Conservation (phyloP, 2,797 vertebrate species). For the Poliocrania exsul region DNA sequence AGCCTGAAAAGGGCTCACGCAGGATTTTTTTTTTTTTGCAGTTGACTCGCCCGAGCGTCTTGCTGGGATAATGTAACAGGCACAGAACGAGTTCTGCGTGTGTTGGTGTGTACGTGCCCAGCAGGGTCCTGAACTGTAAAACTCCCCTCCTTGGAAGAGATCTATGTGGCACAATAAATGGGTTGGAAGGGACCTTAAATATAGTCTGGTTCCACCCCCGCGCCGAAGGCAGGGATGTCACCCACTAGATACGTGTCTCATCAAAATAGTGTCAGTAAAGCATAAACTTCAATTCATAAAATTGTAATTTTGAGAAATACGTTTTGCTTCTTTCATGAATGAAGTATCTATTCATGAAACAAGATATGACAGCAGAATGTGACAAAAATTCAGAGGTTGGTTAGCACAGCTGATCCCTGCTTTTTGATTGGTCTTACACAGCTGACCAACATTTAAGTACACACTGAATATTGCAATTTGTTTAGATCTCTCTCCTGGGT, state of each 20-base stretch:
- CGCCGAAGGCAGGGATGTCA: background rate
- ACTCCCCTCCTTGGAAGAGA: accelerated
- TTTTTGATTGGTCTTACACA: background rate
- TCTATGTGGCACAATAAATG: accelerated
- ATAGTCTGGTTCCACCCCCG: accelerated
- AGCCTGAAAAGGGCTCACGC: background rate
- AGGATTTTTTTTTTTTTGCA: too few species aligned
- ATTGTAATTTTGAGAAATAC: background rate
- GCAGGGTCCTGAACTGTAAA: background rate
- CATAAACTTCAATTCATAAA: background rate
- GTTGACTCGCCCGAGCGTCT: background rate
- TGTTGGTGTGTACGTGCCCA: background rate
- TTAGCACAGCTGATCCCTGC: background rate
- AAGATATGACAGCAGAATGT: background rate
- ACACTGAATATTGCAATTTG: accelerated
- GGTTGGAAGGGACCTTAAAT: background rate
- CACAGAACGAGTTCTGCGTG: accelerated
- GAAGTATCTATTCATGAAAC: background rate
- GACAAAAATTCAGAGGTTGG: background rate
- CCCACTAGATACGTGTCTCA: accelerated
- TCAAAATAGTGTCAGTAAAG: accelerated
- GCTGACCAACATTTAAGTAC: background rate
- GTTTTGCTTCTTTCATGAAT: background rate
- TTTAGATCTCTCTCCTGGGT: background rate
- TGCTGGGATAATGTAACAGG: background rate